phyloP scores from a whole-genome alignment of 2,888 invertebrate genomes.

The Drosophila histrio region DNA sequence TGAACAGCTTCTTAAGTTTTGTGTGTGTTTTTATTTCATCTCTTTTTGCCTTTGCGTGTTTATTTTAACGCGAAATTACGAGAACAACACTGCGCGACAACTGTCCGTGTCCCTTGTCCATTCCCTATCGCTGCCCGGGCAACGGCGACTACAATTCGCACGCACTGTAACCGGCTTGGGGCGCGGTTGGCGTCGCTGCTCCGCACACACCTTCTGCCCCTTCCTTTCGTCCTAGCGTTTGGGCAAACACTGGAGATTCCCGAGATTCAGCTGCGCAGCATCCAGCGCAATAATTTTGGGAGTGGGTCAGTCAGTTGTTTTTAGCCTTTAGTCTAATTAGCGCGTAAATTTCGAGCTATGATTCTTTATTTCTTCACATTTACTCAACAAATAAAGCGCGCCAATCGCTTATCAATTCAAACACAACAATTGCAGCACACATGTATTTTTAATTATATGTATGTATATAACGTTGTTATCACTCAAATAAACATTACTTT shows the following conservation, averaged over 20 bases:
- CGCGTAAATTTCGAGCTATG: constrained; percentile 26
- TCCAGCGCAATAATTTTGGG: constrained; percentile 10
- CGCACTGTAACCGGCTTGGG: constrained; percentile 51
- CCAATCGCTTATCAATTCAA: not conserved
- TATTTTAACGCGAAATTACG: constrained; percentile 57
- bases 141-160: constrained; percentile 42
- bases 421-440: not conserved
- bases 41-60: constrained; percentile 48
- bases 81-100: constrained; percentile 17
- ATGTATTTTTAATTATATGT: not conserved
- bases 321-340: constrained; percentile 38
- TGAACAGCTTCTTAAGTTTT: constrained; percentile 32
- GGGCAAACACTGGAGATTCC: constrained; percentile 26
- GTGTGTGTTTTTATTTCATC: constrained; percentile 9
- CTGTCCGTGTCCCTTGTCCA: not conserved
- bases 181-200: constrained; percentile 10
- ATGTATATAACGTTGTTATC: not conserved
- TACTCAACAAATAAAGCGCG: constrained; percentile 1
- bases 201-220: constrained; percentile 33
- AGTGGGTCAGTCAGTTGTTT: constrained; percentile 26
- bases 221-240: not conserved
- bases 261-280: constrained; percentile 51
- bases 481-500: not conserved
- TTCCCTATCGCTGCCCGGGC: constrained; percentile 21
- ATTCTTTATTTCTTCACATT: not conserved